Percentiles rank a stretch among this genome's conserved stretches.
Evolutionary conservation across 1,140 invertebrate genomes (phyloP).

Genomic region (Hydropsyche tenuis): DNA sequence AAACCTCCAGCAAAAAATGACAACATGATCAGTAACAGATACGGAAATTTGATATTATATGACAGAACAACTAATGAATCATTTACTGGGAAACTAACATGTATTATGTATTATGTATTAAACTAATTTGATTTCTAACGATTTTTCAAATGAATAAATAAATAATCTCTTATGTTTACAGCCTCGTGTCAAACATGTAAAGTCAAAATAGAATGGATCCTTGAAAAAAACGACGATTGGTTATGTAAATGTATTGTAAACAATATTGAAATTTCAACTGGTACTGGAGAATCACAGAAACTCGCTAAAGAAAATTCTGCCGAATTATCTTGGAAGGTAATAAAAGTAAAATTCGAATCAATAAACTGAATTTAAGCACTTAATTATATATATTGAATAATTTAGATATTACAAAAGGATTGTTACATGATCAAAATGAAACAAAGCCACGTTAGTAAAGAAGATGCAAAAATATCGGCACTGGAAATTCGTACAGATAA

Average conservation of each 20-base stretch:
- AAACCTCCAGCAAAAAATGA: neutral
- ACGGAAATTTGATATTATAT: slow-evolving; percentile 13
- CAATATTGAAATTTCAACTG: neutral
- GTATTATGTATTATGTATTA: neutral
- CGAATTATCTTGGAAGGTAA: slow-evolving; percentile 32
- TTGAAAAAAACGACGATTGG: slow-evolving; percentile 1
- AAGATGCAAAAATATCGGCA: slow-evolving; percentile 52
- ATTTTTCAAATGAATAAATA: neutral
- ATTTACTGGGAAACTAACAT: slow-evolving; percentile 5
- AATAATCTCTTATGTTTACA: slow-evolving; percentile 22
- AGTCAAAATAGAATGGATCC: neutral
- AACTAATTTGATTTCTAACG: neutral
- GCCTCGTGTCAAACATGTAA: slow-evolving; percentile 40
- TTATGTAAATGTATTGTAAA: slow-evolving; percentile 31
- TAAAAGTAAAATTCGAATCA: neutral
- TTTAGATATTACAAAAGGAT: slow-evolving; percentile 52
- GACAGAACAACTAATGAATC: neutral
- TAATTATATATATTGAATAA: slow-evolving; percentile 4
- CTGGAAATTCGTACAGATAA: slow-evolving; percentile 49
- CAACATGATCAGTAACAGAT: neutral
- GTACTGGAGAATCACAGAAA: slow-evolving; percentile 25
- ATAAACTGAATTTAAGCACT: neutral
- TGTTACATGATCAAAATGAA: slow-evolving; percentile 54
- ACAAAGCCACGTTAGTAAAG: slow-evolving; percentile 54
- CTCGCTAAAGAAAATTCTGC: slow-evolving; percentile 36